Evolutionary conservation across 2,888 invertebrate species (phyloP).

Genomic region (Cephus pygmeus): DNA sequence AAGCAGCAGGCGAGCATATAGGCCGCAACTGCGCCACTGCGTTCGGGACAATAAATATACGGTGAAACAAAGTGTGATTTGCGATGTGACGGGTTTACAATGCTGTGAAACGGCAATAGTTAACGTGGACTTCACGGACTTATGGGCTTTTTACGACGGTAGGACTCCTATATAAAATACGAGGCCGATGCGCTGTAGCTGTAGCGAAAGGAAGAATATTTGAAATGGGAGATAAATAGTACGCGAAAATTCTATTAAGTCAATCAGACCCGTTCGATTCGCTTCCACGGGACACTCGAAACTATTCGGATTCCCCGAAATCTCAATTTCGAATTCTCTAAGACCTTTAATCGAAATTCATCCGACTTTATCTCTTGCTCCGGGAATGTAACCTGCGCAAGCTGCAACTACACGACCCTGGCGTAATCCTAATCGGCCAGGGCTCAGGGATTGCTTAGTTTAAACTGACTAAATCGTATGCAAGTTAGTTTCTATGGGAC

Average conservation of each 20-base stretch:
- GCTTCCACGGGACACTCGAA: too few relatives aligned
- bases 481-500: slow-evolving; percentile 34
- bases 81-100: neutral
- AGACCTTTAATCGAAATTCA: neutral
- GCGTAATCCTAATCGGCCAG: slow-evolving; percentile 36
- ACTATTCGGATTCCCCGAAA: neutral
- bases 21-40: neutral
- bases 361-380: neutral
- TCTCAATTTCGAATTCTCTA: neutral
- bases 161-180: neutral
- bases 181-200: neutral
- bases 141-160: neutral
- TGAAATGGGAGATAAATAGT: neutral
- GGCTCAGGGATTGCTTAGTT: slow-evolving; percentile 23
- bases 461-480: slow-evolving; percentile 26
- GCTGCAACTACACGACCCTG: slow-evolving; percentile 5
- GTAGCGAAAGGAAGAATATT: neutral
- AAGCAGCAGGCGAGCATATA: neutral
- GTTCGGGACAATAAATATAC: neutral
- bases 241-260: neutral
- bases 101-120: neutral
- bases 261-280: neutral
- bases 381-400: neutral
- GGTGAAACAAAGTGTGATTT: neutral
- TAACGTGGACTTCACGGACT: neutral